A percentile compares a stretch with the other conserved stretches of the same genome.
These are phyloP conservation scores for Smithornis capensis DNA, from an alignment of 2,113 vertebrate species.

Conservation along the genomic window DNA sequence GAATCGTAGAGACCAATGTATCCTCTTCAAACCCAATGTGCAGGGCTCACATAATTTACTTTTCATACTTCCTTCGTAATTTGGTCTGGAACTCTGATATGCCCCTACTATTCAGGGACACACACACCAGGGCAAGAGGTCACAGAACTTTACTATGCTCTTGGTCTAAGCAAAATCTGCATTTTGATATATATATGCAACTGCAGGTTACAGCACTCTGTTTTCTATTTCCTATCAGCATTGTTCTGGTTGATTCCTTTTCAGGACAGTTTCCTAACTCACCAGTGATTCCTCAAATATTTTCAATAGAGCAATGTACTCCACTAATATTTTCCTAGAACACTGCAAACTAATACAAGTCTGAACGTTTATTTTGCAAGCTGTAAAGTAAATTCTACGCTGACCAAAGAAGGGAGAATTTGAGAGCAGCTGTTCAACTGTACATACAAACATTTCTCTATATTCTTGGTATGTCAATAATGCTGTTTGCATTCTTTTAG, in stretches of 20 bases:
- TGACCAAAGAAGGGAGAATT: constrained; percentile 13
- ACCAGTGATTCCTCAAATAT: neutral
- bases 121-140: neutral
- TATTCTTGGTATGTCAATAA: neutral
- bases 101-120: neutral
- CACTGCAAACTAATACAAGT: neutral
- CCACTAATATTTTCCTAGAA: neutral
- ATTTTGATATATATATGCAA: neutral
- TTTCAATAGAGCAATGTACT: neutral
- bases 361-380: neutral
- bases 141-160: neutral
- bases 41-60: neutral
- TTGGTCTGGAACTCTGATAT: neutral
- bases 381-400: neutral
- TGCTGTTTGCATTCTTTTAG: neutral
- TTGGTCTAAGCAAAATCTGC: neutral
- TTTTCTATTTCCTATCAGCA: neutral
- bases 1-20: neutral
- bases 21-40: neutral
- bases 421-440: neutral
- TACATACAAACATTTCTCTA: neutral
- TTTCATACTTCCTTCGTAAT: neutral
- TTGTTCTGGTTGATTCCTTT: neutral
- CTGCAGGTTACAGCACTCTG: neutral
- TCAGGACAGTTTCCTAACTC: neutral